phyloP scores from a whole-genome alignment of 2,888 invertebrate genomes.

The Terebella lapidaria region DNA sequence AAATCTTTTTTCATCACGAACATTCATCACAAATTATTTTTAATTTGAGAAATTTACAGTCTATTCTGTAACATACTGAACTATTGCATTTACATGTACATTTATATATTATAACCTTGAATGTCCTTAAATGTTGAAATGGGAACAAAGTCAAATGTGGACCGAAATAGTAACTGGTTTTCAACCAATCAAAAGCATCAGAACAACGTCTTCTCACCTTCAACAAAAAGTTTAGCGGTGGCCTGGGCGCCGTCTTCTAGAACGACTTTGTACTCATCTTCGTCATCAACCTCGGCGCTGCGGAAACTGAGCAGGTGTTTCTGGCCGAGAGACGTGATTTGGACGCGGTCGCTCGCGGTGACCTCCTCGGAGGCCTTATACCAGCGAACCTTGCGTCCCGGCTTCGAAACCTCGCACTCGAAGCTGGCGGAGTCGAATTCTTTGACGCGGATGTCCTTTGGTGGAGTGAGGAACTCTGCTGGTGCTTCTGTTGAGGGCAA shows the following conservation, averaged over 20 bases:
- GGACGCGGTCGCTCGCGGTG: constrained; percentile 3
- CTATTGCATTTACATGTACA: too few species aligned
- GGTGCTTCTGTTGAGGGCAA: constrained; percentile 21
- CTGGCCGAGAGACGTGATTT: constrained; percentile 32
- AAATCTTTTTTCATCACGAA: too few species aligned
- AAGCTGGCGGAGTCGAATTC: constrained; percentile 53
- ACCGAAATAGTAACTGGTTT: too few species aligned
- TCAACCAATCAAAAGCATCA: too few species aligned
- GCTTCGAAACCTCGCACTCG: constrained; percentile 76
- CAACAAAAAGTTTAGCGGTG: constrained; percentile 23
- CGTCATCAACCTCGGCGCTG: constrained; percentile 72
- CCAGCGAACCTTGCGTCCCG: constrained; percentile 75
- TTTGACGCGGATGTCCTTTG: constrained; percentile 39
- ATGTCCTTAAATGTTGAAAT: too few species aligned
- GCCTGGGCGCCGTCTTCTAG: constrained; percentile 19
- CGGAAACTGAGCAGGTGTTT: constrained; percentile 67
- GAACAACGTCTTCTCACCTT: constrained; percentile 21
- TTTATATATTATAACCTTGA: too few species aligned
- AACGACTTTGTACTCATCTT: constrained; percentile 74
- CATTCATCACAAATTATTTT: too few species aligned
- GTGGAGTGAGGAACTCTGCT: constrained; percentile 37
- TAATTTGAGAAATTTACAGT: too few species aligned
- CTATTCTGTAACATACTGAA: too few species aligned
- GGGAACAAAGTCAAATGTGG: too few species aligned
- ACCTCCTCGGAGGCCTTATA: constrained; percentile 20